These are phyloP conservation scores for Cremastinae sp. DNA, from an alignment of 2,888 invertebrate species.

Conservation along the genomic window DNA sequence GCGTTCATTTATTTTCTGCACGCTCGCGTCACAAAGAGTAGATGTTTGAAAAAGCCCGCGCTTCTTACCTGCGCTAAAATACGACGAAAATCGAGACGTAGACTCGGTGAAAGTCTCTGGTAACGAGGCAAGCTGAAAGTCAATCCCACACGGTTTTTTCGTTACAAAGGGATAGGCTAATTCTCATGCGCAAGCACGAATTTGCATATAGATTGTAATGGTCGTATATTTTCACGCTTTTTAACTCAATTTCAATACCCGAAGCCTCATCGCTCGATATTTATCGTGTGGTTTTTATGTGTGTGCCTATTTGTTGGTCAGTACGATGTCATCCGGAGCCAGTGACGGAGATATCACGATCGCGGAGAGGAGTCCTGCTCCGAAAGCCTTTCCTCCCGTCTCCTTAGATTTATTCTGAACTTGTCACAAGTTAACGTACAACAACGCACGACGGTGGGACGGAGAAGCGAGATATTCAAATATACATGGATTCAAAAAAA, in stretches of 20 bases:
- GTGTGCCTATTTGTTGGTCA: constrained; percentile 35
- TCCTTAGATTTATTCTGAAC: not conserved
- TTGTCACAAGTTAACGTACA: constrained; percentile 28
- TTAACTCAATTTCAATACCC: constrained; percentile 17
- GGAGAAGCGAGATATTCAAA: constrained; percentile 60
- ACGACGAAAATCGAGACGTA: constrained; percentile 39
- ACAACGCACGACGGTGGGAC: constrained; percentile 6
- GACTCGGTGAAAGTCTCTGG: constrained; percentile 46
- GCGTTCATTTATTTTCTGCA: not conserved
- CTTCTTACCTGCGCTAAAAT: constrained; percentile 50
- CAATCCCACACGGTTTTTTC: constrained; percentile 21
- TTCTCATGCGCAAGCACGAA: constrained; percentile 17
- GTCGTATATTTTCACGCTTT: constrained; percentile 13
- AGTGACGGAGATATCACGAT: constrained; percentile 17
- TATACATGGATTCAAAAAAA: constrained; percentile 45
- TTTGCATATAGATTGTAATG: not conserved
- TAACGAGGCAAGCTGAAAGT: constrained; percentile 51
- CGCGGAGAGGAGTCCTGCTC: not conserved
- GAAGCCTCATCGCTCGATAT: constrained; percentile 23
- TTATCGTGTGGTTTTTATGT: constrained; percentile 29
- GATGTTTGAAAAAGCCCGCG: constrained; percentile 1
- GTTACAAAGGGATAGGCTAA: not conserved
- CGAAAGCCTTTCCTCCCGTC: not conserved
- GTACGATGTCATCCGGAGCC: constrained; percentile 35
- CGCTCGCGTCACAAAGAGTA: not conserved